Evolutionary conservation across 1,140 invertebrate genomes (phyloP).

Genomic region (Drosophila bipectinata): DNA sequence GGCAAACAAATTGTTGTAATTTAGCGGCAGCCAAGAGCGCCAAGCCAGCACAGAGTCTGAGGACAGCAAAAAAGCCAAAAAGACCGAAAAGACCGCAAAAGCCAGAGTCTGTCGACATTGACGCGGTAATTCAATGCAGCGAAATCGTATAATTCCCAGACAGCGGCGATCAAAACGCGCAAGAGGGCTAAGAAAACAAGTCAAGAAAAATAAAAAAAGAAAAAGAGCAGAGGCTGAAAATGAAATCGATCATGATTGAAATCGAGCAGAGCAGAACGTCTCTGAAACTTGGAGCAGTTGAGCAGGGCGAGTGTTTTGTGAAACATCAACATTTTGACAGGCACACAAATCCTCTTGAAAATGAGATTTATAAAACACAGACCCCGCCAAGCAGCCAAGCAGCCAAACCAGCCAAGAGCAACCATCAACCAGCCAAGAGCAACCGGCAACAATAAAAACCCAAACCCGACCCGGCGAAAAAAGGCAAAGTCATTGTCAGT

Average conservation of each 20-base stretch:
- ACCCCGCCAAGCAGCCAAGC: not conserved
- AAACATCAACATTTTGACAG: constrained; percentile 83
- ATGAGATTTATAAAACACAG: constrained; percentile 80
- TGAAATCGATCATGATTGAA: constrained; percentile 83
- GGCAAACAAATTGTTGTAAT: constrained; percentile 79
- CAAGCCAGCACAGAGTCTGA: constrained; percentile 16
- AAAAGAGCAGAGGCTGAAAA: constrained; percentile 46
- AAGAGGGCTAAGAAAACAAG: constrained; percentile 15
- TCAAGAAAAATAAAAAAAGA: not conserved
- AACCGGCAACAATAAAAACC: constrained; percentile 18
- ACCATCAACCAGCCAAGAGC: not conserved
- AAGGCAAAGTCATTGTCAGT: constrained; percentile 78
- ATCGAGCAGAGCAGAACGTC: constrained; percentile 53
- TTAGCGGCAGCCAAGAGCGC: constrained; percentile 39
- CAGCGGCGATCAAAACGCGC: constrained; percentile 66
- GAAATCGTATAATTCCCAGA: constrained; percentile 79
- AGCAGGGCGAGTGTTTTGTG: constrained; percentile 71
- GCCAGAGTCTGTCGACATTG: constrained; percentile 41
- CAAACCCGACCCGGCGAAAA: constrained; percentile 42
- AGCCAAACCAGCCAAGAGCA: not conserved
- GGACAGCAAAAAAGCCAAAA: constrained; percentile 11
- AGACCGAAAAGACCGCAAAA: constrained; percentile 40
- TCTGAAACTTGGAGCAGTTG: constrained; percentile 14
- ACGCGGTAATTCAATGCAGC: constrained; percentile 71
- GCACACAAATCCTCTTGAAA: constrained; percentile 81